phyloP scores from a whole-genome alignment of 2,797 vertebrate genomes.

The Poliocrania exsul region DNA sequence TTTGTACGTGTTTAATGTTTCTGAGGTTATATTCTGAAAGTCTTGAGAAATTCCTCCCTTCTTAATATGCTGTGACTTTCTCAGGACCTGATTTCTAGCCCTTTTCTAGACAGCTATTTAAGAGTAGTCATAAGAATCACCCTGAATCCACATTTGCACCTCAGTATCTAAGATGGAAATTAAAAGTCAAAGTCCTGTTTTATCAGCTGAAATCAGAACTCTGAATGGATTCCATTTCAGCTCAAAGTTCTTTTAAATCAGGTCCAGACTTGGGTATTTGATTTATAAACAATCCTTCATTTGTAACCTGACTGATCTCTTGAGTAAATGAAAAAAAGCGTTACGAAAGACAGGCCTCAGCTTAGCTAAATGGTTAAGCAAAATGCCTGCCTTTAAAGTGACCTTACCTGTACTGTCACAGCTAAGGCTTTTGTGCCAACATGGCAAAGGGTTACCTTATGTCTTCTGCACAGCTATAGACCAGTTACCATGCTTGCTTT shows the following conservation, averaged over 20 bases:
- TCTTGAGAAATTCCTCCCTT: not conserved
- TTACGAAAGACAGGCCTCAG: not conserved
- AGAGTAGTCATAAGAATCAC: not conserved
- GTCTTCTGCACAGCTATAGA: not conserved
- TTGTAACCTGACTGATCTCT: not conserved
- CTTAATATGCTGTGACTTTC: not conserved
- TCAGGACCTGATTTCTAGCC: not conserved
- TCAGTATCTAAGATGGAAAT: not conserved
- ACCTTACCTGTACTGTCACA: not conserved
- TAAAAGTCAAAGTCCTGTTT: not conserved
- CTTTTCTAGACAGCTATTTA: not conserved
- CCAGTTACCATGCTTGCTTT: not conserved
- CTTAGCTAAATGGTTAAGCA: not conserved
- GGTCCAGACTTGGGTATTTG: not conserved
- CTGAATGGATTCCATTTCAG: not conserved
- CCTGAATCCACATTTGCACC: not conserved
- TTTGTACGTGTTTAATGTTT: not conserved
- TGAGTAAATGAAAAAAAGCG: not conserved
- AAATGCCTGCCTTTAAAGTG: not conserved
- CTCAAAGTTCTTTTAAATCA: not conserved
- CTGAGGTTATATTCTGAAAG: not conserved
- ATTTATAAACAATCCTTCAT: not conserved
- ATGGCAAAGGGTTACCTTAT: not conserved
- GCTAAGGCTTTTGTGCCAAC: not conserved
- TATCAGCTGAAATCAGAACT: conserved; percentile 28